Base-by-base conservation (phyloP, 2,797 vertebrate genomes). In the Enteromius anoplus region DNA sequence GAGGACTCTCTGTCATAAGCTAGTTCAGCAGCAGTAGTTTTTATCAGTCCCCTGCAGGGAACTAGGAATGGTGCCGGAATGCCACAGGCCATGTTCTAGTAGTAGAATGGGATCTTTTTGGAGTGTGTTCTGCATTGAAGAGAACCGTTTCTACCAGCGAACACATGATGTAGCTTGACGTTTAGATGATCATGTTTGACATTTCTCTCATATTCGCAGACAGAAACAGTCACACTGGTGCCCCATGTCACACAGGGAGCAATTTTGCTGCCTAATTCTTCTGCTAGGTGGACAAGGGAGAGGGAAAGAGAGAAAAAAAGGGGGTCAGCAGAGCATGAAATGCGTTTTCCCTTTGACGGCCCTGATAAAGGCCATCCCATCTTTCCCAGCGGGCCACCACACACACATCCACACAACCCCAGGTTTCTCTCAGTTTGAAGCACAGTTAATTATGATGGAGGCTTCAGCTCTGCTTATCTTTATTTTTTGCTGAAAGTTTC, bases 301-400 rank as follows among this genome's bases (percentile, higher is more conserved):
- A 51, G 76, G 49, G 42, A 29, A 72, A 71, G 76, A 85, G 19
- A 60, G 51, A 51, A 66, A 60, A 42, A 10, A 76, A 60, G 84
- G 80, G 85, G 84, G 79, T 87, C 87, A 91, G 87, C 86, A 85
- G 88, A 90, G 87, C 91, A 73, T 93, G 90, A 90, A 91, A 91
- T 93, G 92, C 87, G 85, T 93, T 95, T 94, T 91, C 87, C 88
- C 87, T 91, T 87, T 92, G 90, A 93, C 87, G 89, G 90, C 82
- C 85, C 88, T 91, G 91, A 94, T 93, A 92, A 92, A 92, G 89
- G 88, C 87, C 90, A 88, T 88, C 75, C 37, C 55, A 17, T 49
- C 83, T 81, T 29, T 88, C 83, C 84, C 85, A 72, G 45, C 53
- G 73, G 85, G 76, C 49, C 72, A 73, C 68, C 70, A 10, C 70